These are phyloP conservation scores for Actenoides hombroni DNA, from an alignment of 2,113 vertebrate species.

Conservation along the genomic window DNA sequence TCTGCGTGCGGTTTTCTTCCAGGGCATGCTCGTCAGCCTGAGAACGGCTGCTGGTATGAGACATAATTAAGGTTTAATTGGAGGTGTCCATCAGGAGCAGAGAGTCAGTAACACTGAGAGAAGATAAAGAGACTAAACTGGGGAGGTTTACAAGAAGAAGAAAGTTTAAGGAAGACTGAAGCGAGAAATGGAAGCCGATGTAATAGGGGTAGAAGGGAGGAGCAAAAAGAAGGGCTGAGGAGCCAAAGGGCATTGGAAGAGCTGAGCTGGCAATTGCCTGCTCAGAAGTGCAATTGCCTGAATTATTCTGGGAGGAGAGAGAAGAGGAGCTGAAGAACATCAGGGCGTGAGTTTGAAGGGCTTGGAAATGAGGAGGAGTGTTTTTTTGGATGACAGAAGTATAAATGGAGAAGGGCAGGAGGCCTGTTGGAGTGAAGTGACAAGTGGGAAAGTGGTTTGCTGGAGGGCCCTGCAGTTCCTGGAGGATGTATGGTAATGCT, in stretches of 20 bases:
- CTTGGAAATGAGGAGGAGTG: neutral
- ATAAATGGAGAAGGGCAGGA: conserved; percentile 1
- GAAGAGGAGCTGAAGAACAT: neutral
- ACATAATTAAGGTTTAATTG: conserved; percentile 37
- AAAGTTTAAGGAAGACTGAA: neutral
- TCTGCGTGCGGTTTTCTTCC: neutral
- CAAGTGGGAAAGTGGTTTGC: neutral
- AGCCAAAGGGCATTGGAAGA: neutral
- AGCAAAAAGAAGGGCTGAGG: neutral
- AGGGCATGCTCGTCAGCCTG: neutral
- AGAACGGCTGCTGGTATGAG: neutral
- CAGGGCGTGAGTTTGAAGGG: neutral
- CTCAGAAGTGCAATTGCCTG: neutral
- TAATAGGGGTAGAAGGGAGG: neutral
- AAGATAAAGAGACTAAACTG: neutral
- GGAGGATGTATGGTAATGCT: neutral
- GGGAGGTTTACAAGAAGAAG: neutral
- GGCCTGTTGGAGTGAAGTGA: neutral
- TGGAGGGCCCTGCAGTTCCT: neutral
- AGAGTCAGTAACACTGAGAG: neutral
- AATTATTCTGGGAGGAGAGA: neutral
- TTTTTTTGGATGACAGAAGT: neutral
- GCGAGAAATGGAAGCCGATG: neutral
- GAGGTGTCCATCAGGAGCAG: conserved; percentile 1
- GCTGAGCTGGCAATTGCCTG: neutral